Evolutionary conservation across 1,140 invertebrate genomes (phyloP).

Genomic region (Drosophila cardini): DNA sequence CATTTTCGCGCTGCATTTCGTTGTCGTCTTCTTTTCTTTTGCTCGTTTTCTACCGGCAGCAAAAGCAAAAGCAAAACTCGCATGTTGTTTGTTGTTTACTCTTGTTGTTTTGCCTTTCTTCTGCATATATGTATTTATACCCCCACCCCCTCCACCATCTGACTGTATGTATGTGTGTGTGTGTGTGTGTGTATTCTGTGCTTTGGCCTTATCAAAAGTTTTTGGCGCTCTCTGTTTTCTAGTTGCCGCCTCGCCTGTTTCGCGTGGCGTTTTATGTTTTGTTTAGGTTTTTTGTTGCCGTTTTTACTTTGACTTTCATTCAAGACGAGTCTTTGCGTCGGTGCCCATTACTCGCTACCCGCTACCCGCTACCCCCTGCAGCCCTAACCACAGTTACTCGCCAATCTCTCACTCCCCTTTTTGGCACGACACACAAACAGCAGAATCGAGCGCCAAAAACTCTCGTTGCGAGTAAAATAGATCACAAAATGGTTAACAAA

Average conservation of each 20-base stretch:
- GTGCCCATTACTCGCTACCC: conserved; percentile 13
- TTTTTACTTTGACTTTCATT: conserved; percentile 85
- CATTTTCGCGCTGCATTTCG: conserved; percentile 54
- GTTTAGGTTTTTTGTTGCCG: conserved; percentile 82
- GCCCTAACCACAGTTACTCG: background rate
- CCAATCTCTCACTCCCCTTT: conserved; percentile 15
- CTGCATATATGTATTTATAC: conserved; percentile 1
- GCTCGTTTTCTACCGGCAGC: conserved; percentile 50
- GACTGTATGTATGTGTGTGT: background rate
- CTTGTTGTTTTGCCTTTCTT: conserved; percentile 33
- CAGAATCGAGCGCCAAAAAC: conserved; percentile 61
- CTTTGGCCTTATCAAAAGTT: conserved; percentile 72
- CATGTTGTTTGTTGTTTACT: conserved; percentile 48
- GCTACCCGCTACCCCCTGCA: background rate
- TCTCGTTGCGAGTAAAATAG: conserved; percentile 65
- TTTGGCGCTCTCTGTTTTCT: conserved; percentile 68
- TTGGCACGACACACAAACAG: conserved; percentile 69
- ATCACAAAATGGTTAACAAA: conserved; percentile 77
- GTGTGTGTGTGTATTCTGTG: conserved; percentile 43
- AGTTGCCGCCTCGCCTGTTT: conserved; percentile 31
- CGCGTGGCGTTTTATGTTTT: conserved; percentile 72
- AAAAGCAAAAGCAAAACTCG: conserved; percentile 29
- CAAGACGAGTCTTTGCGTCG: conserved; percentile 73
- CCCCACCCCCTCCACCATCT: background rate
- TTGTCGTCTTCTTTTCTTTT: conserved; percentile 32